Evolutionary conservation across 2,888 invertebrate species (phyloP), one percentile per base, ranked within the genome.

Genomic region (Pyrrhia umbra): DNA sequence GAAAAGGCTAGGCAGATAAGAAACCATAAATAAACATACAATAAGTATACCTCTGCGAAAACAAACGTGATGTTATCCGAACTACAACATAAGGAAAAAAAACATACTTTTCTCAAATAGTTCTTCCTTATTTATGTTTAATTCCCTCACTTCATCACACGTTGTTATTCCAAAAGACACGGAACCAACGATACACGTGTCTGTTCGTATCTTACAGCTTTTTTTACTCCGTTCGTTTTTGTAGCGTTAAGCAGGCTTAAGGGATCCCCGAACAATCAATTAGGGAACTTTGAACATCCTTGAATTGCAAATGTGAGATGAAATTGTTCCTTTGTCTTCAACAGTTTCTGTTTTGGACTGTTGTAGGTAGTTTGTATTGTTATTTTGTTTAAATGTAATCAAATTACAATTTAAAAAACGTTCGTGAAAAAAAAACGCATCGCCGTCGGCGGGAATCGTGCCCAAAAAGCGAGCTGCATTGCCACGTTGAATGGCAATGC

Each of bases 221-320:
- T 80, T 64, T 74, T 75, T n/a, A 40, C 42, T 34, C 15, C 0
- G 69, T 79, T 57, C 67, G 72, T 80, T 87, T 88, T 85, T 84
- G n/a, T 74, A 76, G 39, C 80, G 85, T 85, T 88, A 88, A 89
- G 85, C 85, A 79, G 87, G 87, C 90, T 91, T 88, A 88, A 79
- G 86, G 85, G 85, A 83, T 80, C 82, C 82, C 86, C 79, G 83
- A 89, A 93, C 90, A 92, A 92, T 92, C 92, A 92, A 93, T 93
- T 92, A 92, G 84, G 86, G 84, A 91, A 90, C 87, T 92, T 92
- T 85, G 84, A 85, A 87, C 87, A 86, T 88, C 84, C 88, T 88
- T 89, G 90, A 92, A 92, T 91, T 92, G 90, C 89, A 91, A 92
- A 91, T 91, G 90, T 85, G 87, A 79, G 83, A 80, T 81, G 81